Evolutionary conservation across 2,888 invertebrate species (phyloP).

Genomic region (Pomacea canaliculata): DNA sequence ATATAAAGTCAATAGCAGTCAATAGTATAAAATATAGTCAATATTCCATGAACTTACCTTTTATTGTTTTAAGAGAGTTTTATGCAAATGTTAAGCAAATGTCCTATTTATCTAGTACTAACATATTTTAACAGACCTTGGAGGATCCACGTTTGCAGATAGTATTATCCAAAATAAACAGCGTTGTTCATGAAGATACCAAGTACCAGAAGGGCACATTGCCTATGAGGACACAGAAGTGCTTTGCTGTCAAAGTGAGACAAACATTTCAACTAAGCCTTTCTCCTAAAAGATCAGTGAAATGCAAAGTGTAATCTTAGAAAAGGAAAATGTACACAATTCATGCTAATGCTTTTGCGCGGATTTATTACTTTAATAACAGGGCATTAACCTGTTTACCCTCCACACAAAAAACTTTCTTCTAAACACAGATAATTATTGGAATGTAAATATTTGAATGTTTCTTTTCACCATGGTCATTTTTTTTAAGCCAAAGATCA

Average conservation of each 20-base stretch:
- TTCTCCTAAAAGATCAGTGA: no score
- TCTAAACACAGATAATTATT: no score
- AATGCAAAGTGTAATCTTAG: neutral
- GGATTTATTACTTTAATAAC: no score
- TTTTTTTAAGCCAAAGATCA: constrained; percentile 30
- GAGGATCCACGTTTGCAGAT: constrained; percentile 70
- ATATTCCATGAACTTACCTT: no score
- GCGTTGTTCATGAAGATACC: constrained; percentile 75
- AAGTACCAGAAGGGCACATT: constrained; percentile 73
- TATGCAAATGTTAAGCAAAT: neutral
- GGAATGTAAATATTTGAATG: neutral
- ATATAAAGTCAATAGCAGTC: no score
- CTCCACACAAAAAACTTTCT: no score
- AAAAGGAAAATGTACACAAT: neutral
- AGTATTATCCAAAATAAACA: constrained; percentile 73
- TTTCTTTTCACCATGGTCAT: neutral
- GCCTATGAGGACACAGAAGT: constrained; percentile 76
- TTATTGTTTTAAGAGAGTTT: no score
- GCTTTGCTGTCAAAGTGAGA: constrained; percentile 80
- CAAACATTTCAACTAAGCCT: neutral
- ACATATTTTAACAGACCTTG: constrained; percentile 64
- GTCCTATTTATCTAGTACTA: neutral
- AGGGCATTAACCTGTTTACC: no score
- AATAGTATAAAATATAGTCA: no score
- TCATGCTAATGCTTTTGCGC: neutral